Conservation (phyloP, 2,113 vertebrate genomes). For the Hoplias malabaricus region DNA sequence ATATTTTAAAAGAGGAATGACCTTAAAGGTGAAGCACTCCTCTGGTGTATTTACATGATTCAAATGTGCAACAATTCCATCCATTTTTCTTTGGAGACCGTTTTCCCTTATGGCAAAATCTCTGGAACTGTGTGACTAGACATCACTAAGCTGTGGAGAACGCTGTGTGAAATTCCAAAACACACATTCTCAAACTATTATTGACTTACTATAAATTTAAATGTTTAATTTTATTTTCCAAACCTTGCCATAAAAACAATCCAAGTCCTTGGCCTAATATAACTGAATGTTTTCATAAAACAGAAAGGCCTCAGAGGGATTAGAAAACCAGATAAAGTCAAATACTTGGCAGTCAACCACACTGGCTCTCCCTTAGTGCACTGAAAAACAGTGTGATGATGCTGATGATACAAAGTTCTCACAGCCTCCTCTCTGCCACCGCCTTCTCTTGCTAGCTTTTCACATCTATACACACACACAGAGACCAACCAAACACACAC, state of each 20-base stretch:
- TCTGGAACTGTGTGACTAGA: no score
- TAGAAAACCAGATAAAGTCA: background rate
- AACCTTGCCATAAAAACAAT: background rate
- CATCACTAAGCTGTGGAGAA: no score
- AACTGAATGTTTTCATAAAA: background rate
- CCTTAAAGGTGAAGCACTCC: no score
- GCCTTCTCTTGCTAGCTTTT: constrained; percentile 1
- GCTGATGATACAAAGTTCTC: background rate
- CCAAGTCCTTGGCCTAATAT: background rate
- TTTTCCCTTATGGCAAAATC: no score
- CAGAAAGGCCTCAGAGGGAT: background rate
- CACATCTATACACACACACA: background rate
- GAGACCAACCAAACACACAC: background rate
- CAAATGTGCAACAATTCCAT: no score
- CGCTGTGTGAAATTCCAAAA: no score
- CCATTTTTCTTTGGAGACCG: no score
- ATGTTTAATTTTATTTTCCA: no score
- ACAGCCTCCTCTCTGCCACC: constrained; percentile 8
- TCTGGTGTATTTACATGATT: no score
- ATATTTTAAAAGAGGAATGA: no score
- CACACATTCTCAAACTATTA: no score
- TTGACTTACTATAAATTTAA: no score
- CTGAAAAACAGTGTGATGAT: background rate
- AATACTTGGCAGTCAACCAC: background rate
- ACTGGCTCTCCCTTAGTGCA: background rate